Conservation (phyloP, 2,113 vertebrate genomes). For the Mellivora capensis region DNA sequence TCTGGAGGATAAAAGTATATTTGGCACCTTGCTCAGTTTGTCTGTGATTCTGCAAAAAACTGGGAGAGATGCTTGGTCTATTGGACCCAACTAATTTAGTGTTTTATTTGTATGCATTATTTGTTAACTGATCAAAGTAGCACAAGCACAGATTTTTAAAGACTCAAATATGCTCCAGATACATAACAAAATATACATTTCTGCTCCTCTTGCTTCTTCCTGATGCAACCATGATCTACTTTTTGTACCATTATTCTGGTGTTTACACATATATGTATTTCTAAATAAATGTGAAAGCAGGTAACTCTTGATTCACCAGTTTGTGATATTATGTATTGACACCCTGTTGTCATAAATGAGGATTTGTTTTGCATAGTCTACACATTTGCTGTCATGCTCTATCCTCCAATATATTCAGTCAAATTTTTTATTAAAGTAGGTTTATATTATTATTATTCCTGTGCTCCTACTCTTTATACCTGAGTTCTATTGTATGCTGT, state of each 20-base stretch:
- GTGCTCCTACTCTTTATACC: not conserved
- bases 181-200: not conserved
- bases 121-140: not conserved
- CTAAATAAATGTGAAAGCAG: not conserved
- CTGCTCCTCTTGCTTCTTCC: not conserved
- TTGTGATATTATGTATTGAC: too few relatives aligned
- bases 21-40: not conserved
- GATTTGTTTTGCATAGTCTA: not conserved
- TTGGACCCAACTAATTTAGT: not conserved
- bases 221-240: not conserved
- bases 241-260: not conserved
- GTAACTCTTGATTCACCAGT: not conserved
- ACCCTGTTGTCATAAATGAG: not conserved
- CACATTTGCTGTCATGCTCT: not conserved
- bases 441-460: not conserved
- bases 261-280: not conserved
- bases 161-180: not conserved
- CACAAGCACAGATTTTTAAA: not conserved
- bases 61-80: not conserved
- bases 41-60: not conserved
- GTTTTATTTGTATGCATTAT: not conserved
- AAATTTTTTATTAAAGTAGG: not conserved
- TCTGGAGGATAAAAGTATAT: not conserved
- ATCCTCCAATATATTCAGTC: not conserved
- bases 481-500: not conserved